A percentile compares a stretch with the other conserved stretches of the same genome.
phyloP scores from a whole-genome alignment of 2,888 invertebrate genomes.

The Xylota segnis region DNA sequence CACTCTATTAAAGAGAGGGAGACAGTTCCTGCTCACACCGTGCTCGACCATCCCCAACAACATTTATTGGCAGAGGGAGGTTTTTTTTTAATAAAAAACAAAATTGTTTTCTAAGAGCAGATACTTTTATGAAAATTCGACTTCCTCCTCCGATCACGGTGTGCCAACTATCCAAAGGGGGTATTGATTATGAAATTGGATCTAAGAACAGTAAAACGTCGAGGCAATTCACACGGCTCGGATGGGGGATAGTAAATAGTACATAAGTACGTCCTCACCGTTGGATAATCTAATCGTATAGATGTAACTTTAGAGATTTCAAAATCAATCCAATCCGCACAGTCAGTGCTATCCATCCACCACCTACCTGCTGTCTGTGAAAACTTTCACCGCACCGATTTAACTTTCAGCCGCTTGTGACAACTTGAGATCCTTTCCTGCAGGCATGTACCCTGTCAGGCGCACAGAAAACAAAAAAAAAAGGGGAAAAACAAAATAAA shows the following conservation, averaged over 20 bases:
- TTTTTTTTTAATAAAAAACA: slow-evolving; percentile 48
- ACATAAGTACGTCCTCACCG: not conserved
- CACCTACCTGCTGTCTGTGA: slow-evolving; percentile 11
- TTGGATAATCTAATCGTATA: slow-evolving; percentile 4
- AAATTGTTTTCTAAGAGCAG: slow-evolving; percentile 27
- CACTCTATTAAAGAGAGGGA: slow-evolving; percentile 3
- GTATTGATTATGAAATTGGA: slow-evolving; percentile 33
- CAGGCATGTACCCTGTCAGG: not conserved
- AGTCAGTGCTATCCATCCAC: not conserved
- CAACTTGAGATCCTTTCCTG: slow-evolving; percentile 30
- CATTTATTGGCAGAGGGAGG: slow-evolving; percentile 14
- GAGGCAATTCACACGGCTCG: not conserved
- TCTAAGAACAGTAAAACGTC: not conserved
- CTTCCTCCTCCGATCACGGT: slow-evolving; percentile 26
- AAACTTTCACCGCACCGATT: slow-evolving; percentile 53
- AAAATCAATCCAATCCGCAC: not conserved
- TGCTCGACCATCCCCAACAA: not conserved
- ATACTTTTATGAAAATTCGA: slow-evolving; percentile 20
- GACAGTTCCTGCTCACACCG: not conserved
- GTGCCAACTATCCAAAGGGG: slow-evolving; percentile 4
- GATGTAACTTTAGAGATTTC: not conserved
- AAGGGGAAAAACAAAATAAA: slow-evolving; percentile 24
- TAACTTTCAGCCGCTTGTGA: slow-evolving; percentile 30
- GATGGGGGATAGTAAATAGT: not conserved
- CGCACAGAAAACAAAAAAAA: not conserved